These are phyloP conservation scores for Himalopsyche tibetana DNA, from an alignment of 2,888 invertebrate genomes.

Conservation along the genomic window DNA sequence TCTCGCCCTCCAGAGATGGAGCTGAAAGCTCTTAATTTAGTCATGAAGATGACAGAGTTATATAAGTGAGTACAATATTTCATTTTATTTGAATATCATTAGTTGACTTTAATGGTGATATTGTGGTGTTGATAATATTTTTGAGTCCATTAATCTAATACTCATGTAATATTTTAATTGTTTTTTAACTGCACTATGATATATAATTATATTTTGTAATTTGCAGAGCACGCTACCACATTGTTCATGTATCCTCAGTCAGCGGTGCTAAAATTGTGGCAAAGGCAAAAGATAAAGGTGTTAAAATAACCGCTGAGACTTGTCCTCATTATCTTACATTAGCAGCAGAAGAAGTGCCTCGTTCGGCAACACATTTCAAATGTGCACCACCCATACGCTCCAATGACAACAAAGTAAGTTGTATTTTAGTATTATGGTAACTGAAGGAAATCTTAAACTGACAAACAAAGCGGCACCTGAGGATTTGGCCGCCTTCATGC, in stretches of 20 bases:
- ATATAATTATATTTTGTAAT: neutral
- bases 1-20: conserved; percentile 83
- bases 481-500: no score
- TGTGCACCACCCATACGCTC: conserved; percentile 85
- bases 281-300: conserved; percentile 76
- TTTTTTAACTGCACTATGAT: no score
- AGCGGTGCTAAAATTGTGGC: conserved; percentile 78
- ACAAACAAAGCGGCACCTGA: no score
- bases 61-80: conserved; percentile 74
- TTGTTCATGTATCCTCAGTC: conserved; percentile 82
- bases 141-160: neutral
- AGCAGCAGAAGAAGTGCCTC: conserved; percentile 80
- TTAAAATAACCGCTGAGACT: conserved; percentile 82
- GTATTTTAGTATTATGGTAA: neutral
- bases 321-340: conserved; percentile 85
- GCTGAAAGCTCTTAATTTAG: conserved; percentile 79
- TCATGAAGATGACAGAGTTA: conserved; percentile 77
- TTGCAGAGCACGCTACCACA: conserved; percentile 80
- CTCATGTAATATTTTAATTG: neutral
- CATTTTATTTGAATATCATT: neutral
- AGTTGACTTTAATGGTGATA: neutral
- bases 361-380: conserved; percentile 82
- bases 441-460: no score
- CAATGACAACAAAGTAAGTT: conserved; percentile 77
- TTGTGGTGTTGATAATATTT: neutral